A percentile compares a stretch with the other conserved stretches of the same genome.
Conservation (phyloP, 2,888 invertebrate genomes). For the Zygaena filipendulae region DNA sequence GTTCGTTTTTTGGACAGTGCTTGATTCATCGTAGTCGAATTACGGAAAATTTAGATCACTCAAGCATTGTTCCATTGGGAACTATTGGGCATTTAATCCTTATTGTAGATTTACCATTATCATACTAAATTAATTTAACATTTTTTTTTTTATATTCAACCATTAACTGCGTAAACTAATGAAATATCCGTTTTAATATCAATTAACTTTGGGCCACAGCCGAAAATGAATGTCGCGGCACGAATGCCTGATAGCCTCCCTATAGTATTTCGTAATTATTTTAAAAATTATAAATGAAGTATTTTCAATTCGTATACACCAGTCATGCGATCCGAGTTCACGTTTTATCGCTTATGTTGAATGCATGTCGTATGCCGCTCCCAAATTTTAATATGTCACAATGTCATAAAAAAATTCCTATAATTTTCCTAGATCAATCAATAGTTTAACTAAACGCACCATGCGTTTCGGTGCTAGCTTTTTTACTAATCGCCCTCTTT, state of each 20-base stretch:
- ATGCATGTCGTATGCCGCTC: constrained; percentile 49
- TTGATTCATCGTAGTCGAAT: constrained; percentile 30
- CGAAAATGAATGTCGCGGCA: constrained; percentile 51
- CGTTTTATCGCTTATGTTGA: constrained; percentile 53
- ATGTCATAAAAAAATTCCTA: not conserved
- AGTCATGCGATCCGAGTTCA: constrained; percentile 53
- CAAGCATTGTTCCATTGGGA: constrained; percentile 56
- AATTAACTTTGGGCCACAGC: constrained; percentile 55
- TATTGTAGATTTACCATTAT: constrained; percentile 65
- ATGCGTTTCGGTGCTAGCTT: too few relatives aligned
- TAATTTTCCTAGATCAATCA: too few relatives aligned
- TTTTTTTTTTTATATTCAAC: too few relatives aligned
- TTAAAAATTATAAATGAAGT: constrained; percentile 34
- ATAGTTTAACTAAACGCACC: too few relatives aligned
- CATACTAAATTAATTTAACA: constrained; percentile 68
- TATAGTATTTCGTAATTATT: constrained; percentile 34
- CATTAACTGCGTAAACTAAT: constrained; percentile 68
- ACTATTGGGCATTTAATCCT: constrained; percentile 71
- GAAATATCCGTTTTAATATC: constrained; percentile 48
- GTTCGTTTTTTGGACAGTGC: constrained; percentile 50
- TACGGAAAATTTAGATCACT: constrained; percentile 12
- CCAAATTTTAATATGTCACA: constrained; percentile 7
- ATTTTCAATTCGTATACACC: constrained; percentile 39
- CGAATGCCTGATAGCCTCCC: constrained; percentile 69
- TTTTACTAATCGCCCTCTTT: too few relatives aligned